Base-by-base conservation (phyloP, 23 tunicate genomes). In the Oikopleura dioica region DNA sequence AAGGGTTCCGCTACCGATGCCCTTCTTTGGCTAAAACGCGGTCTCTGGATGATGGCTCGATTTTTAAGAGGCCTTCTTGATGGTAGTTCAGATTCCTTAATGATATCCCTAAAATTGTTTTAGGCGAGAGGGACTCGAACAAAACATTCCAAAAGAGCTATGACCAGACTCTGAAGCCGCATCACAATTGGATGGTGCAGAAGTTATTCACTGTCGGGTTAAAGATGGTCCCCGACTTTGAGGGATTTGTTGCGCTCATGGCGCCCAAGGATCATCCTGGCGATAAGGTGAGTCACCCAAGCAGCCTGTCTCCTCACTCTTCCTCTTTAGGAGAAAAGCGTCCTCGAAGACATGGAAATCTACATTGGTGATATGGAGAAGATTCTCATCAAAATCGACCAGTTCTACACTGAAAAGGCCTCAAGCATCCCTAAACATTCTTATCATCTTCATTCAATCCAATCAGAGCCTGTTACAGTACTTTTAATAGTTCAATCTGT, bases 1-100 rank as follows among this genome's bases (percentile, higher is more conserved):
- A 80, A 69, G 44, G 97, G 97, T 36, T 76, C 82, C 29, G 97
- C 97, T 26, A 91, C 97, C 16, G 85, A 91, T 91, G 97, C 97
- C 31, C 63, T 91, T 55, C 82, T 91, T 89, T 91, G 97, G 97
- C 82, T 91, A 30, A 85, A 84, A 76, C 81, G 97, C 23, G 97
- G 97, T 0, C 78, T 91, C 4, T 44, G 82, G 68, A 85, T 91
- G 55, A 85, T 91, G 76, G 33, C 87, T 0, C 58, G 77, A 37
- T 91, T 91, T 76, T 50, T 91, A 76, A 44, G 55, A 44, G 9
- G 16, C 9, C 9, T 44, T 9, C 21, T 44, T 9, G 21, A 44
- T 21, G 55, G 55, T 44, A 9, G 21, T 9, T 44, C 55, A 44
- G 21, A 44, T 44, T 44, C 21, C 55, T 44, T 44, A 9, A 44